Evolutionary conservation across 2,113 vertebrate genomes (phyloP).

Genomic region (Mirza zaza): DNA sequence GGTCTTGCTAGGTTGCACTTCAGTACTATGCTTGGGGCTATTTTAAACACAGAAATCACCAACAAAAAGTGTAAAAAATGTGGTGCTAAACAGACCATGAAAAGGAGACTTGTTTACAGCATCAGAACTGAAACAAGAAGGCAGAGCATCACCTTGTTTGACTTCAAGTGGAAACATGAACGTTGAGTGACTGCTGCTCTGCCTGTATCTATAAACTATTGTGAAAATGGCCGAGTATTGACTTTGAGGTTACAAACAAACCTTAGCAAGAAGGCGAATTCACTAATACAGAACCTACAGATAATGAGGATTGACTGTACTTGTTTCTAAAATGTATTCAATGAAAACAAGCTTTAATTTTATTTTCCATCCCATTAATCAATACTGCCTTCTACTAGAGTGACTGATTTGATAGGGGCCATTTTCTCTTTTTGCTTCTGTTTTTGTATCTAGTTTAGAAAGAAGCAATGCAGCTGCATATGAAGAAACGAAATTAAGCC

Average conservation of each 20-base stretch:
- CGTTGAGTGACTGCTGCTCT: neutral
- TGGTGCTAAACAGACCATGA: neutral
- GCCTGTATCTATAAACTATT: neutral
- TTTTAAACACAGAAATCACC: neutral
- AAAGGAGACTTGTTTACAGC: neutral
- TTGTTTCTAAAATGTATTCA: constrained; percentile 1
- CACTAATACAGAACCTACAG: neutral
- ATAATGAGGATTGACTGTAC: neutral
- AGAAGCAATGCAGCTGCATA: neutral
- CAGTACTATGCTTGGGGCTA: neutral
- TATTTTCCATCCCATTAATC: neutral
- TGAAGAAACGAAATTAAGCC: neutral
- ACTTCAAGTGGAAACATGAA: neutral
- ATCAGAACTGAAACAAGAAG: neutral
- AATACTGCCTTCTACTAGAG: neutral
- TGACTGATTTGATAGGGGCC: neutral
- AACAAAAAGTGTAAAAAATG: neutral
- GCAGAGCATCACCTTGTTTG: neutral
- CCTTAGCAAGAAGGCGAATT: neutral
- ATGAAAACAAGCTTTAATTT: neutral
- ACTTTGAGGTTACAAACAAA: neutral
- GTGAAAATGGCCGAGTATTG: neutral
- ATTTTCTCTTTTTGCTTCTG: neutral
- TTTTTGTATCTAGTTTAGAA: neutral
- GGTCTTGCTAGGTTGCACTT: neutral